These are phyloP conservation scores for Caenorhabditis parvicauda DNA, from an alignment of 2,888 invertebrate species.

Conservation along the genomic window DNA sequence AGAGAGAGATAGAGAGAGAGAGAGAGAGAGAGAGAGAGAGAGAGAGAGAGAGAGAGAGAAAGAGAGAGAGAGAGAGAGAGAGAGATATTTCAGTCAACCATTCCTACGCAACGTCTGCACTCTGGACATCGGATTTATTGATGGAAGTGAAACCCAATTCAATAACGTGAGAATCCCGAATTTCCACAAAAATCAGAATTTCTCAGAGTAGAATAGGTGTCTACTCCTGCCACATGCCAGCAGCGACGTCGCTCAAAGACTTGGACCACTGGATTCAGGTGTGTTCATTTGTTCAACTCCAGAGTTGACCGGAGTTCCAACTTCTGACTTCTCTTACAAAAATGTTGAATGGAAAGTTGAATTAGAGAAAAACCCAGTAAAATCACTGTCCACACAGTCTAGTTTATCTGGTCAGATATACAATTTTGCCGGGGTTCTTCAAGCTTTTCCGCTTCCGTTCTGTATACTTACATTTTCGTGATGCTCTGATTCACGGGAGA, in stretches of 20 bases:
- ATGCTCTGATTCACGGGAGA: no score
- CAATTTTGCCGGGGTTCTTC: no score
- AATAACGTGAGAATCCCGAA: constrained; percentile 19
- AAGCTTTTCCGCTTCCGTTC: no score
- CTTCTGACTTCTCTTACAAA: no score
- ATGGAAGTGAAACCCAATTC: constrained; percentile 35
- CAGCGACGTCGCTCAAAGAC: constrained; percentile 42
- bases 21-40: not conserved
- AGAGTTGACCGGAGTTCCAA: no score
- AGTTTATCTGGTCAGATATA: no score
- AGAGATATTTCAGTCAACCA: constrained; percentile 14
- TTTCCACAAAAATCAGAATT: not conserved
- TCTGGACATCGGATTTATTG: constrained; percentile 39
- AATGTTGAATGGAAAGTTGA: no score
- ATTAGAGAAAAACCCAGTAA: no score
- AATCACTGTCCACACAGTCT: no score
- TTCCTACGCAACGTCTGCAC: constrained; percentile 31
- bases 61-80: not conserved
- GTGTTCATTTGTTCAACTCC: not conserved
- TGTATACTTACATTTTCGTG: no score
- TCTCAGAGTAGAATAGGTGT: constrained; percentile 32
- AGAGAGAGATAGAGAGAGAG: not conserved
- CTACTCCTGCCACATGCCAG: constrained; percentile 39
- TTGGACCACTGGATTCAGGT: constrained; percentile 39
- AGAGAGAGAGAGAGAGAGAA: not conserved